These are phyloP conservation scores for Penaeus monodon DNA, from an alignment of 2,888 invertebrate species.

Conservation along the genomic window DNA sequence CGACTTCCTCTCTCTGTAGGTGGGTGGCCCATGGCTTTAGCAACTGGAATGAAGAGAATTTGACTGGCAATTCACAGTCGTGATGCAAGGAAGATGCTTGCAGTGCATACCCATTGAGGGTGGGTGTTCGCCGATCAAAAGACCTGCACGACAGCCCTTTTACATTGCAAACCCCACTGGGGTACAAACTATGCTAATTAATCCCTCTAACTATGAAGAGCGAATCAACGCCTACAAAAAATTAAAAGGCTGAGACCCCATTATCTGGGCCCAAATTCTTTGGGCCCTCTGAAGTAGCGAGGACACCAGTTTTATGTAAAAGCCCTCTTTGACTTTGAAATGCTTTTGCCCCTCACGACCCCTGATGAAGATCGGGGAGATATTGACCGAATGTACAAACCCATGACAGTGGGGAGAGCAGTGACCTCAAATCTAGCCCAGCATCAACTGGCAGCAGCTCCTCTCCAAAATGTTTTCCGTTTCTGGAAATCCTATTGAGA, in stretches of 20 bases:
- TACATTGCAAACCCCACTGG: conserved; percentile 55
- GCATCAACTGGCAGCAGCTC: conserved; percentile 47
- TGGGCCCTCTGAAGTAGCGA: conserved; percentile 4
- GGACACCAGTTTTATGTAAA: conserved; percentile 70
- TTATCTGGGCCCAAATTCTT: conserved; percentile 37
- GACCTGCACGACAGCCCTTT: conserved; percentile 42
- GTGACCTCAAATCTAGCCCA: conserved; percentile 64
- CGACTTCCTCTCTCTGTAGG: conserved; percentile 47
- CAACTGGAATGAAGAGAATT: conserved; percentile 39
- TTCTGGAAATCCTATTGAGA: conserved; percentile 27
- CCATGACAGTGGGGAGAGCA: conserved; percentile 66
- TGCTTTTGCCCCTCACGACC: conserved; percentile 73
- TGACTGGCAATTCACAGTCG: conserved; percentile 40
- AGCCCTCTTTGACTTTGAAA: conserved; percentile 85
- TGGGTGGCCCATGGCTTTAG: conserved; percentile 62
- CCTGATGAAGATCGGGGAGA: conserved; percentile 67
- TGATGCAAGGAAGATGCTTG: conserved; percentile 2
- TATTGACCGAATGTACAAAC: conserved; percentile 68
- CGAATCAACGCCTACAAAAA: conserved; percentile 51
- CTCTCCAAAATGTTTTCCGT: conserved; percentile 38
- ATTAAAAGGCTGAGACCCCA: conserved; percentile 52
- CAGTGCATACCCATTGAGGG: conserved; percentile 12
- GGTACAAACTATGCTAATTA: conserved; percentile 45
- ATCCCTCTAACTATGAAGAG: conserved; percentile 31
- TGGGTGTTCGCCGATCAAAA: conserved; percentile 59